A percentile compares a stretch with the other conserved stretches of the same genome.
These are phyloP conservation scores for Leptinotarsa haldemani DNA, from an alignment of 2,888 invertebrate genomes.

Conservation along the genomic window DNA sequence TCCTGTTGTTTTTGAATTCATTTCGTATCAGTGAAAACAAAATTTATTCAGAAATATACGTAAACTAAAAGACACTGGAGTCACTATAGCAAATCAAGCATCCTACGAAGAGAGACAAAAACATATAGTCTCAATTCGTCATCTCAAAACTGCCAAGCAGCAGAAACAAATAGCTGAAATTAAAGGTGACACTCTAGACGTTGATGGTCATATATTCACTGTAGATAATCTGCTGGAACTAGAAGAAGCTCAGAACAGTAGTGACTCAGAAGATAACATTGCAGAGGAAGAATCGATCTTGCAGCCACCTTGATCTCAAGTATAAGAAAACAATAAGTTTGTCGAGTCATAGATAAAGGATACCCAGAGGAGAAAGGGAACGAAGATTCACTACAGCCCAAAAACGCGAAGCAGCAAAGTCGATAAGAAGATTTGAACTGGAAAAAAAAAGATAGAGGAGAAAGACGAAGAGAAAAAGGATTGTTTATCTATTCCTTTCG, in stretches of 20 bases:
- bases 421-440: not conserved
- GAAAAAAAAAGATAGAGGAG: not conserved
- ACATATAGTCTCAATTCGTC: not conserved
- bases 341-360: not conserved
- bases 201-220: not conserved
- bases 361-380: not conserved
- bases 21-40: slow-evolving; percentile 1
- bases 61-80: slow-evolving; percentile 17
- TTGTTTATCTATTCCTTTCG: not conserved
- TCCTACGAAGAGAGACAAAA: slow-evolving; percentile 1
- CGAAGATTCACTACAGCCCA: not conserved
- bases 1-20: not conserved
- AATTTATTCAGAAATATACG: not conserved
- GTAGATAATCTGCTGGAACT: not conserved
- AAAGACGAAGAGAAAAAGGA: too few species aligned
- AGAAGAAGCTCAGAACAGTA: not conserved
- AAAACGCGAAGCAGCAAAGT: not conserved
- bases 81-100: slow-evolving; percentile 10
- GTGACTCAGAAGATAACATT: slow-evolving; percentile 1
- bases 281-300: not conserved
- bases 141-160: slow-evolving; percentile 16
- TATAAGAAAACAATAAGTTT: not conserved
- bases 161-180: slow-evolving; percentile 6
- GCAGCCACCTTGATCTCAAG: not conserved
- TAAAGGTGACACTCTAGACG: not conserved